Evolutionary conservation across 2,113 vertebrate genomes (phyloP), one percentile per base, ranked within the genome.

Genomic region (Syrmaticus mikado): DNA sequence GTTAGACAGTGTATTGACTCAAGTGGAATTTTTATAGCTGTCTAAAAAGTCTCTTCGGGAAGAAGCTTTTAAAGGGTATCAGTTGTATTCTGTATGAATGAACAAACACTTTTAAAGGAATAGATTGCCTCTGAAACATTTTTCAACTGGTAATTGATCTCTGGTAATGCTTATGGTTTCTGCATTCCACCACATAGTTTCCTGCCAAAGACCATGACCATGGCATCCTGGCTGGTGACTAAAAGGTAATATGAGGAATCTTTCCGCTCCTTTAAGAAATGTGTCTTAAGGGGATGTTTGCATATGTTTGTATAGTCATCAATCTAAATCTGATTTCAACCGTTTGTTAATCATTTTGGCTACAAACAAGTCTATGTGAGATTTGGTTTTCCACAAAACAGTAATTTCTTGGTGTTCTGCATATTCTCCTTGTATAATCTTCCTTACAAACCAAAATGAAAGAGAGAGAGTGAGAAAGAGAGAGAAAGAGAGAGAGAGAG

Each of bases 1-100:
- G 88, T 87, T 81, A 68, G 24, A 13, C 71, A 67, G 32, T 57
- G 40, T 75, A 50, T 40, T 78, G 28, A 25, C 48, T 81, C 72
- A 75, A 91, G 87, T 71, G 11, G 68, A 94, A 62, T 83, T 91
- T 32, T 46, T 94, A 75, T 22, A 82, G 75, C 30, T 73, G 53
- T 82, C 38, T 74, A 70, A 72, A 38, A 85, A 85, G 66, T 72
- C n/a, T 65, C 34, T 72, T 78, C n/a, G 36, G n/a, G 24, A 78
- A 77, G 58, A 77, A 10, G 24, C 7, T 60, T 89, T 94, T 84
- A 77, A 95, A 90, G 36, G 65, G 34, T 2, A 66, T 70, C 40
- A 76, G 8, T 36, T 91, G 36, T 52, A 50, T 86, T 67, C n/a
- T 40, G 18, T 36, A 62, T 70, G 75, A 96, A 85, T 81, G 43